Evolutionary conservation across 2,113 vertebrate genomes (phyloP).

Genomic region (Archocentrus centrarchus): DNA sequence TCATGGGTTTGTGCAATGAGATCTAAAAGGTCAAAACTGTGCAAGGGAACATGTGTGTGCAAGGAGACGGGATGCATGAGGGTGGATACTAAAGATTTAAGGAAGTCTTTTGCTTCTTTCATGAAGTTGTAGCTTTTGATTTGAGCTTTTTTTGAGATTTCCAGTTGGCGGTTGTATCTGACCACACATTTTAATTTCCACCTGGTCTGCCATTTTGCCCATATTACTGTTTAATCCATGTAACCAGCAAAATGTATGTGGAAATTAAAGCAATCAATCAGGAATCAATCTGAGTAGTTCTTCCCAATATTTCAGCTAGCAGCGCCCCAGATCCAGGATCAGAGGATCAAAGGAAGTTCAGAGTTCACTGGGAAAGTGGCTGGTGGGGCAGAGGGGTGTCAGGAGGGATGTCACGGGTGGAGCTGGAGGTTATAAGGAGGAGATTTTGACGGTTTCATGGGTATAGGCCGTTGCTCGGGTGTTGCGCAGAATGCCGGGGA

Average conservation of each 20-base stretch:
- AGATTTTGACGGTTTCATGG: constrained; percentile 88
- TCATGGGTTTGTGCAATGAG: constrained; percentile 24
- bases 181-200: not conserved
- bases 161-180: not conserved
- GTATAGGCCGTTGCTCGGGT: constrained; percentile 83
- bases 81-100: not conserved
- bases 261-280: constrained; percentile 11
- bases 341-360: constrained; percentile 18
- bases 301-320: constrained; percentile 1
- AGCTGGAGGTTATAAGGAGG: constrained; percentile 85
- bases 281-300: not conserved
- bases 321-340: constrained; percentile 29
- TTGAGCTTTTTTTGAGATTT: not conserved
- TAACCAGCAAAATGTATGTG: constrained; percentile 5
- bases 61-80: not conserved
- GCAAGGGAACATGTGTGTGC: not conserved
- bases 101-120: not conserved
- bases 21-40: constrained; percentile 23
- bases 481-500: constrained; percentile 84
- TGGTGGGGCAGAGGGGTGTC: not conserved
- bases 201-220: not conserved
- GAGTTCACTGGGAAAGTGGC: not conserved
- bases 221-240: not conserved
- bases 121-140: not conserved
- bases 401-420: not conserved